Conservation (phyloP, 2,888 invertebrate species). For the Pollenia labialis region DNA sequence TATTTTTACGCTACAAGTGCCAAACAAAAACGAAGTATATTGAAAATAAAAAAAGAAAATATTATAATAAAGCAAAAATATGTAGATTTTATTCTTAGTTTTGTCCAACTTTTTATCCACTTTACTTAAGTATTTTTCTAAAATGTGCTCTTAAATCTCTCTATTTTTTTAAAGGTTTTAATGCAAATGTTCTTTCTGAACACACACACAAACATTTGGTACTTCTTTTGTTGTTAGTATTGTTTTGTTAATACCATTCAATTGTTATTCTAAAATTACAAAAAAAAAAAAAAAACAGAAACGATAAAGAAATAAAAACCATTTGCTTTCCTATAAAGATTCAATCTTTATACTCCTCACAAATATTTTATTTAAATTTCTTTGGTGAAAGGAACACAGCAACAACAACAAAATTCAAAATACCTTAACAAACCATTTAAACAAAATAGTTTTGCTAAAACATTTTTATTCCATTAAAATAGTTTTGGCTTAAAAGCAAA, state of each 20-base stretch:
- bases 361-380: slow-evolving; percentile 53
- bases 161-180: slow-evolving; percentile 56
- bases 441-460: background rate
- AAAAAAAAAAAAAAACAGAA: background rate
- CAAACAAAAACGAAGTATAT: slow-evolving; percentile 35
- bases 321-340: slow-evolving; percentile 51
- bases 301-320: slow-evolving; percentile 3
- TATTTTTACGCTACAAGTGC: slow-evolving; percentile 31
- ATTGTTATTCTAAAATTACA: slow-evolving; percentile 50
- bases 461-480: background rate
- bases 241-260: slow-evolving; percentile 58
- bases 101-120: slow-evolving; percentile 66
- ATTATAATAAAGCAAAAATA: slow-evolving; percentile 56
- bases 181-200: slow-evolving; percentile 52
- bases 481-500: slow-evolving; percentile 4
- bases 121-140: slow-evolving; percentile 63
- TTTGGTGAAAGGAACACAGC: background rate
- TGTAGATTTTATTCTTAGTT: slow-evolving; percentile 65
- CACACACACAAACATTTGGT: slow-evolving; percentile 9
- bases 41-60: slow-evolving; percentile 1
- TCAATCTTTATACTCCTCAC: slow-evolving; percentile 47
- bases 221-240: slow-evolving; percentile 14
- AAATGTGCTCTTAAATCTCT: slow-evolving; percentile 67
- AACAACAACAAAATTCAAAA: slow-evolving; percentile 1
- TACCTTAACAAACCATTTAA: background rate